phyloP scores from a whole-genome alignment of 2,113 vertebrate species.

The Leucosticte australis region DNA sequence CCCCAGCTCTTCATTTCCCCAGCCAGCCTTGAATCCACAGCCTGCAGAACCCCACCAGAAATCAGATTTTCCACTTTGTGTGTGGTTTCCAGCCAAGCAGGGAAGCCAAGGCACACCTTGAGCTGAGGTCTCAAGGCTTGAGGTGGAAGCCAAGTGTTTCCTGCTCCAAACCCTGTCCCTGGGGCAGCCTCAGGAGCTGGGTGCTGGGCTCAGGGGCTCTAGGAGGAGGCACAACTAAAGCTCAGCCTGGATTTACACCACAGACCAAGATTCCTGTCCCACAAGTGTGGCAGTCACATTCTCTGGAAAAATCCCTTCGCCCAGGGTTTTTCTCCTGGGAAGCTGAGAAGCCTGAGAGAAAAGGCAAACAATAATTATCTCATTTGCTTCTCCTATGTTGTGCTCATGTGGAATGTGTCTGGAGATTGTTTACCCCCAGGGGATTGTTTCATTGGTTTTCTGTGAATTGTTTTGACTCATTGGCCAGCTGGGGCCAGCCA shows the following conservation, averaged over 20 bases:
- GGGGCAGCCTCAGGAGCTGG: not conserved
- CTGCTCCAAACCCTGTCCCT: not conserved
- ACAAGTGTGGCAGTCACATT: not conserved
- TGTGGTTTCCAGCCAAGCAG: not conserved
- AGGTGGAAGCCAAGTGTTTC: not conserved
- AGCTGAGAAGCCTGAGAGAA: too few species aligned
- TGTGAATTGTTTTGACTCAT: too few species aligned
- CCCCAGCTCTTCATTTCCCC: not conserved
- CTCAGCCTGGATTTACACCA: not conserved
- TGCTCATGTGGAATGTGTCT: too few species aligned
- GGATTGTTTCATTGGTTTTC: too few species aligned
- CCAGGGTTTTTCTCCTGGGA: too few species aligned
- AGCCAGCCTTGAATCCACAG: not conserved
- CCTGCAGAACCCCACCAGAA: not conserved
- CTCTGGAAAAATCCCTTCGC: too few species aligned
- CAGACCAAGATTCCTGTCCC: fast-evolving
- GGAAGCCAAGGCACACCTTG: not conserved
- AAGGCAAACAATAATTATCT: too few species aligned
- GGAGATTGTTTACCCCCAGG: too few species aligned
- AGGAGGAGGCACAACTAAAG: not conserved
- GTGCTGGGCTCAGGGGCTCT: not conserved
- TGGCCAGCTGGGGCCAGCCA: too few species aligned
- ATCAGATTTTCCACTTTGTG: not conserved
- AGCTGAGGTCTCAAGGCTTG: not conserved
- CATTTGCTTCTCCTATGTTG: too few species aligned